Evolutionary conservation across 2,797 vertebrate genomes (phyloP).

Genomic region (Champsocephalus gunnari): DNA sequence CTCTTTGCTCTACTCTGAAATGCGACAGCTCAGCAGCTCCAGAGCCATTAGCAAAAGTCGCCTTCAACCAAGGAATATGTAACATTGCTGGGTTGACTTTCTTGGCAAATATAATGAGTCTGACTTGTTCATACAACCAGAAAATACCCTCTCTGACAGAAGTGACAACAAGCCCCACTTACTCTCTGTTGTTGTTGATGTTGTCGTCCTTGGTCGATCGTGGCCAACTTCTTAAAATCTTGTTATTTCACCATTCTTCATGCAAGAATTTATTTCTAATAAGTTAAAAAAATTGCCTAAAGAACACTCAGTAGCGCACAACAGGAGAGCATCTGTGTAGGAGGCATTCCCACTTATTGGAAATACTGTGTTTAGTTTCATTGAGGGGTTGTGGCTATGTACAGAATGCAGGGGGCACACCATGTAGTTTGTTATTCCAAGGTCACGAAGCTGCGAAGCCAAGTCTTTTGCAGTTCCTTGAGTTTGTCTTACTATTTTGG

Average conservation of each 20-base stretch:
- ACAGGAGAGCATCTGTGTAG: too few species aligned
- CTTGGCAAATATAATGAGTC: conserved; percentile 43
- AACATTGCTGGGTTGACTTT: conserved; percentile 53
- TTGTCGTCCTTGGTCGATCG: conserved; percentile 33
- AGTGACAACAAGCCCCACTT: conserved; percentile 41
- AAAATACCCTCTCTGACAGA: conserved; percentile 21
- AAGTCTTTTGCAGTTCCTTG: too few species aligned
- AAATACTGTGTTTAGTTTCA: too few species aligned
- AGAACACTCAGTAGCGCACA: not conserved
- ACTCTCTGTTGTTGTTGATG: conserved; percentile 1
- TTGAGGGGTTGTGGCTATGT: too few species aligned
- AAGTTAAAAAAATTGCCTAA: conserved; percentile 30
- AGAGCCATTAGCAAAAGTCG: conserved; percentile 74
- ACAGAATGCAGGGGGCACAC: too few species aligned
- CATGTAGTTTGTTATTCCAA: too few species aligned
- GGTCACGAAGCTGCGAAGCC: too few species aligned
- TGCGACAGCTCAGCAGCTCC: conserved; percentile 80
- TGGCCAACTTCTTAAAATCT: conserved; percentile 13
- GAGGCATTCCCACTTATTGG: too few species aligned
- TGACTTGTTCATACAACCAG: conserved; percentile 41
- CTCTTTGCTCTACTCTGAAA: conserved; percentile 71
- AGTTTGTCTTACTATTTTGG: too few species aligned
- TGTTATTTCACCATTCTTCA: conserved; percentile 34
- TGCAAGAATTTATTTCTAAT: conserved; percentile 39
- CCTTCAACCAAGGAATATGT: conserved; percentile 67